phyloP scores from a whole-genome alignment of 30 jellyfish, hydroid and myxozoan genomes.

The Hydra vulgaris region DNA sequence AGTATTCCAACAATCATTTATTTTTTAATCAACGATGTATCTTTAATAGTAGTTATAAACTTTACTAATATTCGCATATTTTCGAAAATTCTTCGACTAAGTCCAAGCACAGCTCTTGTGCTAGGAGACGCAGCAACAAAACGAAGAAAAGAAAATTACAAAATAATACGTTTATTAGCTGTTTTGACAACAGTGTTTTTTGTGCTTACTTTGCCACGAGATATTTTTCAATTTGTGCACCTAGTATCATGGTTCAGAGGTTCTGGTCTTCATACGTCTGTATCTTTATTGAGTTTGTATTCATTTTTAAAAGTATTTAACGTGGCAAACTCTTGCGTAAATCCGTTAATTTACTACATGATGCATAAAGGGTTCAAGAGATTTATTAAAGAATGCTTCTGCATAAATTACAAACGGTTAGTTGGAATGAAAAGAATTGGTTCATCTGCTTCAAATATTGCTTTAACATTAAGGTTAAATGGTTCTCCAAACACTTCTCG shows the following conservation, averaged over 20 bases:
- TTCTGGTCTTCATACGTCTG: slow-evolving; percentile 27
- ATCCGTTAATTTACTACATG: slow-evolving; percentile 64
- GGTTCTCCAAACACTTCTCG: background rate
- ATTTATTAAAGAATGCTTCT: background rate
- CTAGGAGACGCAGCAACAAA: slow-evolving; percentile 25
- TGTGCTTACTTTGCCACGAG: slow-evolving; percentile 75
- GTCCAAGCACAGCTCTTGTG: slow-evolving; percentile 18
- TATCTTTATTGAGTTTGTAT: slow-evolving; percentile 24
- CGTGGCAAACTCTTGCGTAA: slow-evolving; percentile 81
- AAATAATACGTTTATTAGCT: slow-evolving; percentile 44
- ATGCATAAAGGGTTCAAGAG: slow-evolving; percentile 45
- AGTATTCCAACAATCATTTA: slow-evolving; percentile 43
- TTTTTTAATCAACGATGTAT: slow-evolving; percentile 48
- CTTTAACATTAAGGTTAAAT: background rate
- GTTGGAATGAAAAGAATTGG: background rate
- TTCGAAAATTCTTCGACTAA: slow-evolving; percentile 13
- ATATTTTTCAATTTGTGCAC: slow-evolving; percentile 46
- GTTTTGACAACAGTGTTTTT: slow-evolving; percentile 67
- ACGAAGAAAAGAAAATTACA: slow-evolving; percentile 34
- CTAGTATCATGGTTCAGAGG: slow-evolving; percentile 67
- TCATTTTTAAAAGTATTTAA: slow-evolving; percentile 64
- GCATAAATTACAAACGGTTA: background rate
- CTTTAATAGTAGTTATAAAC: slow-evolving; percentile 39
- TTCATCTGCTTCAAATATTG: no score
- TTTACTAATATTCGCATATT: slow-evolving; percentile 46